A percentile compares a stretch with the other conserved stretches of the same genome.
phyloP scores from a whole-genome alignment of 2,797 vertebrate genomes.

The Poeciliopsis gracilis region DNA sequence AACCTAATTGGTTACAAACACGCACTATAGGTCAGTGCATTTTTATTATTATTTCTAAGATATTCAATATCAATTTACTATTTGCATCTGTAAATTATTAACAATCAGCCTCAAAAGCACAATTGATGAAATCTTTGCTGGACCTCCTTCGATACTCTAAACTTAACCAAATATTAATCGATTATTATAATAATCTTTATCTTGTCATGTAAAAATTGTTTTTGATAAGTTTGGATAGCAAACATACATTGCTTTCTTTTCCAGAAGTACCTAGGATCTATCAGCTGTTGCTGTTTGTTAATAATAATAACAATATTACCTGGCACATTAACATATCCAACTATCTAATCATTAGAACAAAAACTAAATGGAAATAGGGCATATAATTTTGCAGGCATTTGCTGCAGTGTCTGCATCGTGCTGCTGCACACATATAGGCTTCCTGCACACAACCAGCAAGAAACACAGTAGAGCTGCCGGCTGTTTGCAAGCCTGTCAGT shows the following conservation, averaged over 20 bases:
- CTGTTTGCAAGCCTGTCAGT: not conserved
- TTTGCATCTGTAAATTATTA: not conserved
- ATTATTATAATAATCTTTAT: not conserved
- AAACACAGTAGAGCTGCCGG: not conserved
- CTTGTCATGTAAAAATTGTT: not conserved
- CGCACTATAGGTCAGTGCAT: not conserved
- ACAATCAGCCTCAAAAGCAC: not conserved
- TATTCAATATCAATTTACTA: not conserved
- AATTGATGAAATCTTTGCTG: not conserved
- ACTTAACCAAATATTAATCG: not conserved
- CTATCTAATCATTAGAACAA: not conserved
- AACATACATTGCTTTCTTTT: not conserved
- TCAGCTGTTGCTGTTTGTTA: not conserved
- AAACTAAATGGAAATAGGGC: not conserved
- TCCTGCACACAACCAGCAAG: slow-evolving; percentile 15
- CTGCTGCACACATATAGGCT: slow-evolving; percentile 14
- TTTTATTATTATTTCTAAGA: not conserved
- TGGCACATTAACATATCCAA: not conserved
- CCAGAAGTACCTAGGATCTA: not conserved
- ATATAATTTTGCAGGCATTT: not conserved
- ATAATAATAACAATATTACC: not conserved
- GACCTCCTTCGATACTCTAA: not conserved
- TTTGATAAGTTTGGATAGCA: not conserved
- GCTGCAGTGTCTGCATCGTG: slow-evolving; percentile 17
- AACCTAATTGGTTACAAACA: no score